Evolutionary conservation across 1,140 invertebrate genomes (phyloP).

Genomic region (Drosophila pandora): DNA sequence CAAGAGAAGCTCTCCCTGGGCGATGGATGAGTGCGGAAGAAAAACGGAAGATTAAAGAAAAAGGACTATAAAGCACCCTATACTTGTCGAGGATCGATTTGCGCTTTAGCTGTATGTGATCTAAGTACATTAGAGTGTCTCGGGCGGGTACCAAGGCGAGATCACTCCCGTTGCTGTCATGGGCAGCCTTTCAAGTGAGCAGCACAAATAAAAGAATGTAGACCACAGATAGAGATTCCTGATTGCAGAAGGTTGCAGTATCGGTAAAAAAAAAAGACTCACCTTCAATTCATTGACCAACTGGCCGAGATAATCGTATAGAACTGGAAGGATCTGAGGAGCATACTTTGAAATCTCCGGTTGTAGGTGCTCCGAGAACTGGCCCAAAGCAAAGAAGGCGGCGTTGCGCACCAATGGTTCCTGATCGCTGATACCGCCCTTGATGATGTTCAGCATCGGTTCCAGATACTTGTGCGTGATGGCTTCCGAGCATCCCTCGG

Average conservation of each 20-base stretch:
- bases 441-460: slow-evolving; percentile 88
- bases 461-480: slow-evolving; percentile 90
- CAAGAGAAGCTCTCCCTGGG: background rate
- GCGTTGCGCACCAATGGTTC: slow-evolving; percentile 87
- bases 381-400: slow-evolving; percentile 92
- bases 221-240: slow-evolving; percentile 12
- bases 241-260: background rate
- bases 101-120: slow-evolving; percentile 73
- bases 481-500: slow-evolving; percentile 92
- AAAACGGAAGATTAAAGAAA: slow-evolving; percentile 5
- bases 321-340: slow-evolving; percentile 88
- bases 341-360: slow-evolving; percentile 90
- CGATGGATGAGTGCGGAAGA: slow-evolving; percentile 17
- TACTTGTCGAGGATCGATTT: slow-evolving; percentile 75
- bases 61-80: slow-evolving; percentile 45
- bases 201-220: slow-evolving; percentile 57
- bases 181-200: slow-evolving; percentile 51
- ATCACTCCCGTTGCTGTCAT: slow-evolving; percentile 40
- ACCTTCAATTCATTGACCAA: slow-evolving; percentile 85
- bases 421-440: slow-evolving; percentile 88
- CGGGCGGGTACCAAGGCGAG: slow-evolving; percentile 40
- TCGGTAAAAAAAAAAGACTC: background rate
- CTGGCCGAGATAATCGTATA: slow-evolving; percentile 89
- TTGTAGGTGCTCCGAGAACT: slow-evolving; percentile 93
- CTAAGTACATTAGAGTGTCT: slow-evolving; percentile 68